Evolutionary conservation across 2,888 invertebrate genomes (phyloP).

Genomic region (Falcaria lacertinaria): DNA sequence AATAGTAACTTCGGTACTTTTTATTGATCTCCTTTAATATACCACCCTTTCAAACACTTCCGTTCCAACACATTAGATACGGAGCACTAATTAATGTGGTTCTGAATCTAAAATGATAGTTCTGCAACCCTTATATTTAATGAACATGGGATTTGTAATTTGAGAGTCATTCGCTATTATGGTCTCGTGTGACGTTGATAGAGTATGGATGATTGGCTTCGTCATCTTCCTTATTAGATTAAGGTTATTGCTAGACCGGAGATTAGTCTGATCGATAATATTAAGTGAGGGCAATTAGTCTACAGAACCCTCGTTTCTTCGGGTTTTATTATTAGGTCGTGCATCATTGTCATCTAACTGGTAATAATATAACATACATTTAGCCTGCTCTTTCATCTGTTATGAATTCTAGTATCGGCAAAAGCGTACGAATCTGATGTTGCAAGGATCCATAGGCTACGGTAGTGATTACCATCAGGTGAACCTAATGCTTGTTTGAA

Average conservation of each 20-base stretch:
- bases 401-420: no score
- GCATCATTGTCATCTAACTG: not conserved
- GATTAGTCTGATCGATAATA: conserved; percentile 1
- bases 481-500: no score
- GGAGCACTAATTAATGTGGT: conserved; percentile 27
- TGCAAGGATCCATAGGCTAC: no score
- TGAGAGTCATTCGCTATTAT: conserved; percentile 48
- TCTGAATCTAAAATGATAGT: conserved; percentile 52
- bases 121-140: conserved; percentile 40
- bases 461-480: no score
- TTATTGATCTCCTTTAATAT: not conserved
- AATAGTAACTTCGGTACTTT: no score
- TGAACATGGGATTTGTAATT: conserved; percentile 43
- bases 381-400: no score
- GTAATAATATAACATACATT: no score
- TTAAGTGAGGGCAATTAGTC: conserved; percentile 1
- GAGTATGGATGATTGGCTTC: conserved; percentile 5
- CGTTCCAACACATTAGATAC: conserved; percentile 19
- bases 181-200: conserved; percentile 27
- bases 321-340: not conserved
- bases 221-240: conserved; percentile 16
- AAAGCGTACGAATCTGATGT: no score
- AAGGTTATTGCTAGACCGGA: conserved; percentile 1
- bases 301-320: not conserved
- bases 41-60: conserved; percentile 5